phyloP scores from a whole-genome alignment of 2,113 vertebrate species.

The Malurus alboscapulatus region DNA sequence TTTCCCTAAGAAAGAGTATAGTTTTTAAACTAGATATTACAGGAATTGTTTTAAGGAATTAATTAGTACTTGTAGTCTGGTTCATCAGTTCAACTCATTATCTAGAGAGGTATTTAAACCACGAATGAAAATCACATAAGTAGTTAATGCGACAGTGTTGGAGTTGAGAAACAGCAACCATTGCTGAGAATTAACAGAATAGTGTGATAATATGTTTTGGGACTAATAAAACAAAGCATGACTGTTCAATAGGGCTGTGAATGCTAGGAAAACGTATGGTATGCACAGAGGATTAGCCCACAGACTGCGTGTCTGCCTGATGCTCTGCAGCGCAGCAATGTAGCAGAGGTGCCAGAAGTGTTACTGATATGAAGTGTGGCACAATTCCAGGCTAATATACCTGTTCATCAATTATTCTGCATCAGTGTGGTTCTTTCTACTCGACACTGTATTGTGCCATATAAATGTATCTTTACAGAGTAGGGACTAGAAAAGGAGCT shows the following conservation, averaged over 20 bases:
- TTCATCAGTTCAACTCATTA: neutral
- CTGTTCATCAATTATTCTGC: neutral
- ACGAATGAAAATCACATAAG: neutral
- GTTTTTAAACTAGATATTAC: neutral
- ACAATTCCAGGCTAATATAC: neutral
- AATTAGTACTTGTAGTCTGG: neutral
- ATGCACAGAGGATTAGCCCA: neutral
- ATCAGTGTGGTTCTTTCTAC: neutral
- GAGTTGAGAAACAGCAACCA: neutral
- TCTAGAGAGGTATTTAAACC: neutral
- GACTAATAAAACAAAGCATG: slow-evolving; percentile 5
- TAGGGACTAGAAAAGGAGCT: neutral
- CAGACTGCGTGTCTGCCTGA: neutral
- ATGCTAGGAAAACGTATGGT: neutral
- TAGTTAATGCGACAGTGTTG: neutral
- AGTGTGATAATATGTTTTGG: neutral
- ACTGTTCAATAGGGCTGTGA: neutral
- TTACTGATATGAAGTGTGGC: neutral
- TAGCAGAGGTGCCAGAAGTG: neutral
- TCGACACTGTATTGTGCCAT: neutral
- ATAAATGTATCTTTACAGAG: neutral
- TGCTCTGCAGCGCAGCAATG: neutral
- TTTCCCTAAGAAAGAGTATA: neutral
- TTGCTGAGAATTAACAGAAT: neutral
- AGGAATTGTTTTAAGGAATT: neutral